phyloP scores from a whole-genome alignment of 2,113 vertebrate genomes.

The Myotis brandtii region DNA sequence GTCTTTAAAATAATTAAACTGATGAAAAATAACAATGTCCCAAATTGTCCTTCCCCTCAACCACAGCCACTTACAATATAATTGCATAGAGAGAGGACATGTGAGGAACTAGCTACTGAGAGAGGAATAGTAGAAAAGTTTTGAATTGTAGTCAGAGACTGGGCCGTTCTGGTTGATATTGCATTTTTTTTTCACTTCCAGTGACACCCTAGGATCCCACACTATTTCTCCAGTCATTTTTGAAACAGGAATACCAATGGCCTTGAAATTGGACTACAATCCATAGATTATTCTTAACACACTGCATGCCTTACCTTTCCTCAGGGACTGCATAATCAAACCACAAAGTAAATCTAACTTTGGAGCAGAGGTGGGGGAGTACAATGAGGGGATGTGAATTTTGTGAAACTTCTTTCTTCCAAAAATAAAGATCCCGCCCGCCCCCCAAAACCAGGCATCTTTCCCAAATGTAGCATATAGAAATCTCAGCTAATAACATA shows the following conservation, averaged over 20 bases:
- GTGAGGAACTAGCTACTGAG: neutral
- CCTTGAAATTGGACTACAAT: neutral
- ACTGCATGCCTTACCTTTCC: neutral
- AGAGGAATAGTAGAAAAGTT: neutral
- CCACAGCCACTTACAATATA: neutral
- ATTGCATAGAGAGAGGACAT: neutral
- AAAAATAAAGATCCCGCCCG: neutral
- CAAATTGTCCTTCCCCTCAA: neutral
- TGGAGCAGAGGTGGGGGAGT: neutral
- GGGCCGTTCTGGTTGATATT: neutral
- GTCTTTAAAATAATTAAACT: slow-evolving; percentile 1
- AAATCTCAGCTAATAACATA: neutral
- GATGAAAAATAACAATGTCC: neutral
- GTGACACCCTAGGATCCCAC: neutral
- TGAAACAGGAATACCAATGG: neutral
- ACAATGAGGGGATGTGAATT: neutral
- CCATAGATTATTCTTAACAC: neutral
- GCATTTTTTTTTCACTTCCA: neutral
- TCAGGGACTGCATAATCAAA: neutral
- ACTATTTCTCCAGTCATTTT: neutral
- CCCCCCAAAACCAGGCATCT: neutral
- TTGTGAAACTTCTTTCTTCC: neutral
- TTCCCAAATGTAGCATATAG: neutral
- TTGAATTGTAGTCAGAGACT: neutral
- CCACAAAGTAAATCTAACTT: neutral